A percentile compares a stretch with the other conserved stretches of the same genome.
Conservation (phyloP, 2,113 vertebrate genomes). For the Triplophysa siluroides region DNA sequence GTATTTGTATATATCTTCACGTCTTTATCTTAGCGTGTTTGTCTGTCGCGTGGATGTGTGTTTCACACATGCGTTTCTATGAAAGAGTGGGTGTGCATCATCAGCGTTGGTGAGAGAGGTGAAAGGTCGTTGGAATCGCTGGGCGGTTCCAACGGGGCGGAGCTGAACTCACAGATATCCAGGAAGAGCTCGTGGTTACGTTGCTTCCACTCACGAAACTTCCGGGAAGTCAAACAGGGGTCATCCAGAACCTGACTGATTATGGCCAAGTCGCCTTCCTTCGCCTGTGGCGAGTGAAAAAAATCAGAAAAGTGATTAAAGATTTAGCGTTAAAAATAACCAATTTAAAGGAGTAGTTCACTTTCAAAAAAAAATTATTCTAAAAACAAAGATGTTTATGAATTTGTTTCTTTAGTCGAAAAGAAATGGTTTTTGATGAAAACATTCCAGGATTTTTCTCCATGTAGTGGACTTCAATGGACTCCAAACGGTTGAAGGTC, state of each 20-base stretch:
- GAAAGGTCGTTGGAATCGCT: constrained; percentile 81
- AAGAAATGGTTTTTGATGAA: no score
- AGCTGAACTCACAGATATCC: constrained; percentile 87
- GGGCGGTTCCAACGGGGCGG: constrained; percentile 66
- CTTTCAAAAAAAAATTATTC: no score
- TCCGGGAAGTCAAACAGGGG: constrained; percentile 83
- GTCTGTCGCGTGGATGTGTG: constrained; percentile 20
- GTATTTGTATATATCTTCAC: constrained; percentile 11
- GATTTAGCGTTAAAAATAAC: no score
- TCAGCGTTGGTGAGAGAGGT: constrained; percentile 76
- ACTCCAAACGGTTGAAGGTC: no score
- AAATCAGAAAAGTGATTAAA: constrained; percentile 22
- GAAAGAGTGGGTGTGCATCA: constrained; percentile 90
- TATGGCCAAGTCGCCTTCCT: constrained; percentile 82
- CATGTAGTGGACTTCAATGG: no score
- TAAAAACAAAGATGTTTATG: no score
- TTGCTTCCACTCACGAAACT: constrained; percentile 88
- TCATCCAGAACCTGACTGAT: constrained; percentile 85
- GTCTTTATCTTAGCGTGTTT: constrained; percentile 20
- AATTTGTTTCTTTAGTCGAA: no score
- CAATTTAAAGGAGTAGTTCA: no score
- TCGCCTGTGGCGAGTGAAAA: constrained; percentile 72
- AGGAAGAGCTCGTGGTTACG: constrained; percentile 88
- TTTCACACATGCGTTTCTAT: constrained; percentile 87
- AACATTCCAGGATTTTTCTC: no score